A percentile compares a stretch with the other conserved stretches of the same genome.
Conservation (phyloP, 2,888 invertebrate genomes). For the Ectropis crepuscularia region DNA sequence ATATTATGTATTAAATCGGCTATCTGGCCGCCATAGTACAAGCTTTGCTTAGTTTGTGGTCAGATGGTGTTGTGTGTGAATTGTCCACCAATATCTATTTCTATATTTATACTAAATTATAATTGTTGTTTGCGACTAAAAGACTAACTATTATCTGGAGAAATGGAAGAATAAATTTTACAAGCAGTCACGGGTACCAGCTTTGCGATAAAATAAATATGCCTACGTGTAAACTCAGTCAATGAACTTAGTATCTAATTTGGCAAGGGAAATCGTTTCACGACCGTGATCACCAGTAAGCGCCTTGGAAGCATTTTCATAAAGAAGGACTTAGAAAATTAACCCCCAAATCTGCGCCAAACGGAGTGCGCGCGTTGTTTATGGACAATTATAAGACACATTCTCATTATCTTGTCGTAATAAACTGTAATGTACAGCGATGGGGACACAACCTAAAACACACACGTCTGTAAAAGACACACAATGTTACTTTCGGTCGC, state of each 20-base stretch:
- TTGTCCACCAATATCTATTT: no score
- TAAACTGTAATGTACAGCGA: slow-evolving; percentile 24
- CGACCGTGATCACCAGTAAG: not conserved
- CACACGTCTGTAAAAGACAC: not conserved
- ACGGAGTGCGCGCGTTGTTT: slow-evolving; percentile 22
- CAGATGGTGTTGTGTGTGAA: no score
- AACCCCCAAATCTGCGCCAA: slow-evolving; percentile 14
- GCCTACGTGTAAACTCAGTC: not conserved
- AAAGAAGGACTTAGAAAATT: slow-evolving; percentile 21
- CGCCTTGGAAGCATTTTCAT: slow-evolving; percentile 12
- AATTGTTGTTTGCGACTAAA: no score
- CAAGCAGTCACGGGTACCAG: no score
- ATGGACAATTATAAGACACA: slow-evolving; percentile 31
- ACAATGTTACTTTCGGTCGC: not conserved
- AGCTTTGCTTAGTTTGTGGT: no score
- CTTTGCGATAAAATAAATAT: not conserved
- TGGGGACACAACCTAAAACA: slow-evolving; percentile 1
- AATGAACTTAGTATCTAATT: no score
- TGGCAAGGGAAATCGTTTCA: not conserved
- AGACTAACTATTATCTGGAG: no score
- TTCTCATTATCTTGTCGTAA: slow-evolving; percentile 29
- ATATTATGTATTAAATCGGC: no score
- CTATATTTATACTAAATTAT: no score
- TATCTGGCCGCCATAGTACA: no score
- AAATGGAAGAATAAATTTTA: no score